These are phyloP conservation scores for Ranitomeya imitator DNA, from an alignment of 2,113 vertebrate genomes.

Conservation along the genomic window DNA sequence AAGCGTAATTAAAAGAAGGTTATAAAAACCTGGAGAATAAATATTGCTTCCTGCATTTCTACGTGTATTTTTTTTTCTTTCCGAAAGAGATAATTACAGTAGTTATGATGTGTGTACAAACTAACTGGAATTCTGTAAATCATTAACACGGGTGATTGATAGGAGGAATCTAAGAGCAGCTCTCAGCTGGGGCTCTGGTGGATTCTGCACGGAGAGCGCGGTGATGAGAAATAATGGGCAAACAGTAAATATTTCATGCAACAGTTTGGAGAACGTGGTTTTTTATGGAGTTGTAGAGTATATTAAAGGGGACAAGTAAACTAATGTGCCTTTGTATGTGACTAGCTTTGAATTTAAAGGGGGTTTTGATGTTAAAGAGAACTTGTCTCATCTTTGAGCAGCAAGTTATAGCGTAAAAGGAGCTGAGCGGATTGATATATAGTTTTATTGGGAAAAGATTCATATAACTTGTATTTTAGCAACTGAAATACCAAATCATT, in stretches of 20 bases:
- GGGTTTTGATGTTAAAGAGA: neutral
- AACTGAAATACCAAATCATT: too few relatives aligned
- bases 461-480: too few relatives aligned
- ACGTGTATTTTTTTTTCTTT: slow-evolving; percentile 62
- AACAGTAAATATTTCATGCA: slow-evolving; percentile 25
- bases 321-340: neutral
- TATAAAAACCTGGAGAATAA: slow-evolving; percentile 80
- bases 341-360: neutral
- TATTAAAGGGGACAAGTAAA: slow-evolving; percentile 7
- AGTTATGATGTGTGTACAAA: slow-evolving; percentile 71
- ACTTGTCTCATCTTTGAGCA: too few relatives aligned
- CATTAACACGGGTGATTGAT: slow-evolving; percentile 70
- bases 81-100: slow-evolving; percentile 79
- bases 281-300: neutral
- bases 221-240: slow-evolving; percentile 3
- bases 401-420: too few relatives aligned
- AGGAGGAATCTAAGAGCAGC: slow-evolving; percentile 32
- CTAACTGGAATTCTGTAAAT: slow-evolving; percentile 69
- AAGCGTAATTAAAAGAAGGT: slow-evolving; percentile 88
- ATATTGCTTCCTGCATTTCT: slow-evolving; percentile 85
- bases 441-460: too few relatives aligned
- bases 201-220: neutral
- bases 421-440: too few relatives aligned
- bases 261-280: neutral
- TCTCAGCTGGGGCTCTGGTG: neutral